A percentile compares a stretch with the other conserved stretches of the same genome.
These are phyloP conservation scores for Chionodraco myersi DNA, from an alignment of 2,113 vertebrate species.

Conservation along the genomic window DNA sequence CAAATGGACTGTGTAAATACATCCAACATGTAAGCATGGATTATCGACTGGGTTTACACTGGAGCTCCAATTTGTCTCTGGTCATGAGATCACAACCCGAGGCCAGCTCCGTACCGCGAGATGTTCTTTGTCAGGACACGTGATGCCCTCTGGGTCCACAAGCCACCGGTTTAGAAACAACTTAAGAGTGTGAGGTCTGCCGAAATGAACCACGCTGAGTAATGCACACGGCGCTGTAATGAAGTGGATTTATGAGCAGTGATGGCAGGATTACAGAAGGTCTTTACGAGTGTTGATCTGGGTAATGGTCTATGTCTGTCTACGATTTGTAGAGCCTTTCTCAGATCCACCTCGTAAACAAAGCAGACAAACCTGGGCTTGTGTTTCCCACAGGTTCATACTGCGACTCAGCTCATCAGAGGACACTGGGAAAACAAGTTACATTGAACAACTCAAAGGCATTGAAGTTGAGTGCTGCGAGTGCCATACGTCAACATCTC, in stretches of 20 bases:
- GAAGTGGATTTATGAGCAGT: constrained; percentile 72
- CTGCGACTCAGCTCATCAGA: constrained; percentile 17
- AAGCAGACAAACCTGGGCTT: constrained; percentile 43
- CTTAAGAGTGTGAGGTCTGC: constrained; percentile 49
- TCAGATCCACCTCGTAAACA: constrained; percentile 68
- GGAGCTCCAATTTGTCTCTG: constrained; percentile 11
- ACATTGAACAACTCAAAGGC: background rate
- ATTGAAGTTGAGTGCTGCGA: background rate
- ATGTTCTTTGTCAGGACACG: constrained; percentile 21
- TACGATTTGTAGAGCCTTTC: constrained; percentile 69
- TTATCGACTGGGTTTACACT: constrained; percentile 17
- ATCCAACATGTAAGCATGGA: background rate
- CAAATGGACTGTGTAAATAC: background rate
- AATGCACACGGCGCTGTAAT: constrained; percentile 66
- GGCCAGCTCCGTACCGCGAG: background rate
- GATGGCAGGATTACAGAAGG: constrained; percentile 71
- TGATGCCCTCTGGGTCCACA: constrained; percentile 16
- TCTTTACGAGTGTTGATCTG: constrained; percentile 75
- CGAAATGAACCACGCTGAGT: constrained; percentile 59
- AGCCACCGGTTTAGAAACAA: constrained; percentile 19
- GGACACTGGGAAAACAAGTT: constrained; percentile 21
- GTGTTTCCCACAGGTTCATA: constrained; percentile 16
- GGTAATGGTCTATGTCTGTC: constrained; percentile 76
- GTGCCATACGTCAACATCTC: background rate
- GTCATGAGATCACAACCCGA: constrained; percentile 23